These are phyloP conservation scores for Stegophylla sp. DNA, from an alignment of 2,888 invertebrate species.

Conservation along the genomic window DNA sequence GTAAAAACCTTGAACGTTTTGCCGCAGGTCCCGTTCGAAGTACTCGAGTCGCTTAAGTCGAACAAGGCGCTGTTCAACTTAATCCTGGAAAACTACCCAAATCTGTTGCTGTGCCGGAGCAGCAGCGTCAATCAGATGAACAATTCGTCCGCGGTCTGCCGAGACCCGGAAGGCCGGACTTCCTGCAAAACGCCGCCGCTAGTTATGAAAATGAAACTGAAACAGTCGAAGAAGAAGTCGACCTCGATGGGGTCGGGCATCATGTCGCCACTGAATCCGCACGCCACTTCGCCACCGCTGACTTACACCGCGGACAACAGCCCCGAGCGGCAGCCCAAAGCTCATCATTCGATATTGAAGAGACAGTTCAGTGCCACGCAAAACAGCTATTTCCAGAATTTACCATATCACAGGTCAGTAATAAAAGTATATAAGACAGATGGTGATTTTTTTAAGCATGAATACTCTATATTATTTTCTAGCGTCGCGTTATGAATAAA, in stretches of 20 bases:
- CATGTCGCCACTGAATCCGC: conserved; percentile 29
- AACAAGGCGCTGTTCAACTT: conserved; percentile 75
- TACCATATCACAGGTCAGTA: conserved; percentile 56
- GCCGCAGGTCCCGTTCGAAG: conserved; percentile 71
- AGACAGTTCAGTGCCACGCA: conserved; percentile 46
- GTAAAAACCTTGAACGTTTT: no score
- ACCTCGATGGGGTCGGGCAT: conserved; percentile 33
- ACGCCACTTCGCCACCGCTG: conserved; percentile 1
- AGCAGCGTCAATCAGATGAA: conserved; percentile 71
- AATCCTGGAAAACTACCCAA: conserved; percentile 77
- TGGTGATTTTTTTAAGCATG: no score
- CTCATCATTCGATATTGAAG: conserved; percentile 35
- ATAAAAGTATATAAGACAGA: no score
- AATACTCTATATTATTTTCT: no score
- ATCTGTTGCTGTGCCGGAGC: conserved; percentile 71
- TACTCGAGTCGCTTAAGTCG: conserved; percentile 71
- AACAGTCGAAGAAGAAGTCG: conserved; percentile 64
- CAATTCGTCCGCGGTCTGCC: conserved; percentile 40
- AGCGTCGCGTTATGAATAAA: no score
- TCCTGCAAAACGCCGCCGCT: conserved; percentile 67
- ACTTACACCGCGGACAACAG: conserved; percentile 31
- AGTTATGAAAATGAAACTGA: conserved; percentile 72
- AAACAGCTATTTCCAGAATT: conserved; percentile 33
- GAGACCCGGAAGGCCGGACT: neutral
- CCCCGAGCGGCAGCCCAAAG: conserved; percentile 32